Base-by-base conservation (phyloP, 1,140 invertebrate genomes). In the Eupeodes corollae region DNA sequence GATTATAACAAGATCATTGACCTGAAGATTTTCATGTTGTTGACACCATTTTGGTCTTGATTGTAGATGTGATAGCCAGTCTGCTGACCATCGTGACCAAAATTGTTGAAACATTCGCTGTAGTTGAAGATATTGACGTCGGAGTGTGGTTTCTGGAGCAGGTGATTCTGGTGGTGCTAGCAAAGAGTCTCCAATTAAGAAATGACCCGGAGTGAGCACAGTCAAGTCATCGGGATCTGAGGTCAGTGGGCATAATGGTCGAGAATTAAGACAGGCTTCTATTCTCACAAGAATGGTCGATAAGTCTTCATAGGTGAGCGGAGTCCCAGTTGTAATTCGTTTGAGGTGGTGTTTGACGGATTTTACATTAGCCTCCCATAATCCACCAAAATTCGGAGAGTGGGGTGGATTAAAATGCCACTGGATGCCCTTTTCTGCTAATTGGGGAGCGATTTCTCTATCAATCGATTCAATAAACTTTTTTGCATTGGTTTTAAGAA, bases 131-230 rank as follows among this genome's bases (percentile, higher is more conserved):
- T 13, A 38, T 38, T 46, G 33, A 18, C 26, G 14, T 6, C n/a
- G 6, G 6, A 46, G 47, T 67, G 68, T 54, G 70, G 67, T 11
- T 18, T n/a, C 19, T 3, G 46, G 42, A 2, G 55, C 48, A 6
- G 47, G 12, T 15, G 56, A 33, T 5, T 44, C 0, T 5, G 49
- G 30, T 2, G 58, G 10, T n/a, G n/a, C 37, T 5, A 46, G 0
- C 6, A 51, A 33, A 1, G 58, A 10, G 13, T 53, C 37, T 15
- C 51, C 56, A 9, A 55, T 57, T 18, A 64, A 42, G 43, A 67
- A 61, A 39, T 63, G 57, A 13, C 47, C 56, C 9, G 68, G 66
- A 8, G 68, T 69, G 1, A 70, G 47, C 6, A 54, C 47, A 21
- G 32, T 34, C 1, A 56, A 52, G 32, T 70, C 63, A 37, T 56